phyloP scores from a whole-genome alignment of 2,888 invertebrate genomes.

The Scaptomyza reducta region DNA sequence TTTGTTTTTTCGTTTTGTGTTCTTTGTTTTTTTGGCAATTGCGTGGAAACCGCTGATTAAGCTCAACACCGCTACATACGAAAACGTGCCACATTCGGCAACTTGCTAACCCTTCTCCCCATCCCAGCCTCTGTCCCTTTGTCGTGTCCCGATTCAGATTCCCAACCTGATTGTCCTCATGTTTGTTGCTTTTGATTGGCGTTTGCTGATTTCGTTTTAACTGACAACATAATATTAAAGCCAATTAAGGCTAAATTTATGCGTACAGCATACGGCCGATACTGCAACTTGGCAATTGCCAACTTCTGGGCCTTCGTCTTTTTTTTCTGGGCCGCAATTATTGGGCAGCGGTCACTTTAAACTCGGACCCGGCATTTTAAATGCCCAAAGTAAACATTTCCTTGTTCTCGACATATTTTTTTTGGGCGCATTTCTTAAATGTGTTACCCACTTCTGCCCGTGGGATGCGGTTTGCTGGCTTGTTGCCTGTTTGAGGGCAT shows the following conservation, averaged over 20 bases:
- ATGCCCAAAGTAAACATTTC: slow-evolving; percentile 75
- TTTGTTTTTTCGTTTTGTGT: background rate
- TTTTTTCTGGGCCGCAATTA: slow-evolving; percentile 48
- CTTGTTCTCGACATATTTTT: slow-evolving; percentile 71
- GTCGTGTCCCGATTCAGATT: slow-evolving; percentile 53
- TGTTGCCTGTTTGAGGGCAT: slow-evolving; percentile 54
- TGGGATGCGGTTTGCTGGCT: slow-evolving; percentile 32
- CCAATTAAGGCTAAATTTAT: slow-evolving; percentile 80
- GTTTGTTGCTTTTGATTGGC: slow-evolving; percentile 70
- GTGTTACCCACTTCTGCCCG: slow-evolving; percentile 34
- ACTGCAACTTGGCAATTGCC: slow-evolving; percentile 40
- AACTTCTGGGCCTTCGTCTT: slow-evolving; percentile 18
- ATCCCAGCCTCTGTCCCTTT: slow-evolving; percentile 27
- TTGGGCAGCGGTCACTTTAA: slow-evolving; percentile 55
- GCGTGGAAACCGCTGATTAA: slow-evolving; percentile 74
- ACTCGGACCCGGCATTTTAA: slow-evolving; percentile 60
- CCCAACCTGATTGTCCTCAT: slow-evolving; percentile 48
- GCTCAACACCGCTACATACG: slow-evolving; percentile 71
- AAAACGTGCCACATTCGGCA: slow-evolving; percentile 77
- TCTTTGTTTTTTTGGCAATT: slow-evolving; percentile 64
- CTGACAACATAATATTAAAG: slow-evolving; percentile 80
- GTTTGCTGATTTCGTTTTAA: slow-evolving; percentile 60
- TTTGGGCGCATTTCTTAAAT: slow-evolving; percentile 70
- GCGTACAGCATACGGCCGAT: slow-evolving; percentile 70
- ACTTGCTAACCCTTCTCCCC: slow-evolving; percentile 28